A percentile compares a stretch with the other conserved stretches of the same genome.
Conservation (phyloP, 2,113 vertebrate genomes). For the Eulacestoma nigropectus region DNA sequence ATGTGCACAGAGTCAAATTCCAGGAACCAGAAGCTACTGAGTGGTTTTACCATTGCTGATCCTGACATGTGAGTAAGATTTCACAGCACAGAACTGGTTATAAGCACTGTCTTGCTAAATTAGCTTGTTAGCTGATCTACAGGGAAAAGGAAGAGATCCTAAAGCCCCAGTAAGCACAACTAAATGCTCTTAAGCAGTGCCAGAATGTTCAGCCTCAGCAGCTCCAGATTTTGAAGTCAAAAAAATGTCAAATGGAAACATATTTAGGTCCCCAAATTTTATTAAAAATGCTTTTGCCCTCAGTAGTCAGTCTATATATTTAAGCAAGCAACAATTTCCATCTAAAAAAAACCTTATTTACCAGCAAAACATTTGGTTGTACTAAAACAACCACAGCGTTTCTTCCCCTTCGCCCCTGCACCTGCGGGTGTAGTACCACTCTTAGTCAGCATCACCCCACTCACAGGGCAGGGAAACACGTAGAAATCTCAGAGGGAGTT, state of each 20-base stretch:
- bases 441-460: constrained; percentile 28
- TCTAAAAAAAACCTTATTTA: constrained; percentile 16
- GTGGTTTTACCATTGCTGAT: neutral
- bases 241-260: neutral
- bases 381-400: constrained; percentile 1
- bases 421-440: constrained; percentile 7
- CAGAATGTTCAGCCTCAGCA: neutral
- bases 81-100: neutral
- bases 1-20: neutral
- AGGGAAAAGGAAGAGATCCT: neutral
- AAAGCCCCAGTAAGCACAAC: neutral
- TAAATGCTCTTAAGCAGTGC: neutral
- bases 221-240: neutral
- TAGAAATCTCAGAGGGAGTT: neutral
- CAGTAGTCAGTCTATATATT: neutral
- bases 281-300: neutral
- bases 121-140: neutral
- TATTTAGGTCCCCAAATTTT: neutral
- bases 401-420: constrained; percentile 7
- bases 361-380: constrained; percentile 51
- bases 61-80: neutral
- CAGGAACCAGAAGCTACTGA: neutral
- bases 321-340: neutral
- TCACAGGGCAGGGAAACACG: neutral
- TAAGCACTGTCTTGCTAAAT: neutral